Conservation (phyloP, 2,888 invertebrate genomes). For the Dasysyrphus albostriatus region DNA sequence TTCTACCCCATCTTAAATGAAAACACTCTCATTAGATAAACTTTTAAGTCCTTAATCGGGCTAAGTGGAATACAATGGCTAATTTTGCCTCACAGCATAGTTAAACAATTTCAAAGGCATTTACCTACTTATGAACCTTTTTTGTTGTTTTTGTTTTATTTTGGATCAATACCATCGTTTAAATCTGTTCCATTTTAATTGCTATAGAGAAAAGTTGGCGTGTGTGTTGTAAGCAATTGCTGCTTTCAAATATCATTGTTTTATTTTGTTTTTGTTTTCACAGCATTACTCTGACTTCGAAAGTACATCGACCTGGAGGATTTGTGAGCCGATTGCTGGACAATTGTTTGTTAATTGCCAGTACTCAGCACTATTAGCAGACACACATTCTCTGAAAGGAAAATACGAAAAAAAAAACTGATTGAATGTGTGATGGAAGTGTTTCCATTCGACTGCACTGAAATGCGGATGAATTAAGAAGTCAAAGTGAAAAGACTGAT, state of each 20-base stretch:
- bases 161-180: constrained; percentile 35
- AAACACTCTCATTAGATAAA: constrained; percentile 24
- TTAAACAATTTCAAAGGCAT: constrained; percentile 43
- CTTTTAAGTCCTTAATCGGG: constrained; percentile 25
- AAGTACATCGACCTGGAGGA: constrained; percentile 43
- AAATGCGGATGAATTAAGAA: constrained; percentile 42
- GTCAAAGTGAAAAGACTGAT: constrained; percentile 33
- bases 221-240: constrained; percentile 5
- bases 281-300: not conserved
- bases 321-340: constrained; percentile 30
- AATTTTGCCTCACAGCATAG: constrained; percentile 15
- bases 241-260: constrained; percentile 23
- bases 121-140: constrained; percentile 13
- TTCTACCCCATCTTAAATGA: not conserved
- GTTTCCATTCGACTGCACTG: constrained; percentile 47
- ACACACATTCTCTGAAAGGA: not conserved
- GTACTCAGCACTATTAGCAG: constrained; percentile 27
- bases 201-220: not conserved
- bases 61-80: constrained; percentile 23
- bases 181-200: constrained; percentile 28
- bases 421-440: constrained; percentile 34
- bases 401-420: not conserved
- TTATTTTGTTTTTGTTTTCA: not conserved
- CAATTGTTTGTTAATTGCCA: constrained; percentile 47
- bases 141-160: not conserved